These are phyloP conservation scores for Zonitis immaculata DNA, from an alignment of 2,888 invertebrate species.

Conservation along the genomic window DNA sequence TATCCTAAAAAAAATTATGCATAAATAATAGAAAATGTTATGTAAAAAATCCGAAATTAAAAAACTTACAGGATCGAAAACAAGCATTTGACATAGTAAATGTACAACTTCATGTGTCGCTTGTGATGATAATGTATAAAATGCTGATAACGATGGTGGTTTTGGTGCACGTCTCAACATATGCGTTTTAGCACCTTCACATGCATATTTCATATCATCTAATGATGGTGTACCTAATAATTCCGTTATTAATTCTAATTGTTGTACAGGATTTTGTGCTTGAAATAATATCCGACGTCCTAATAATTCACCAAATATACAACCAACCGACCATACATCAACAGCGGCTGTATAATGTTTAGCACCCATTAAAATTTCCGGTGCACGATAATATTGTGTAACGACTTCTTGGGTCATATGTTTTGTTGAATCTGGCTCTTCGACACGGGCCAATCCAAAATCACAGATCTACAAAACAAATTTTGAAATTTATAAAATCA, in stretches of 20 bases:
- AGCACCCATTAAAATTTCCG: constrained; percentile 98
- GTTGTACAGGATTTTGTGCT: constrained; percentile 94
- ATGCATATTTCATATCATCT: constrained; percentile 96
- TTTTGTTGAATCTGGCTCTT: constrained; percentile 88
- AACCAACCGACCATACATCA: constrained; percentile 99
- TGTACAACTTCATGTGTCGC: constrained; percentile 98
- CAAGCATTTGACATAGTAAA: constrained; percentile 93
- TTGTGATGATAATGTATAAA: constrained; percentile 84
- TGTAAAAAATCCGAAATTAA: no score
- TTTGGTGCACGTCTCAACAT: constrained; percentile 85
- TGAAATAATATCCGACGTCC: constrained; percentile 89
- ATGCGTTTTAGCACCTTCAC: constrained; percentile 90
- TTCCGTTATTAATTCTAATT: constrained; percentile 97
- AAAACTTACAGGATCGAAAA: constrained; percentile 88
- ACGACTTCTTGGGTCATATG: constrained; percentile 99
- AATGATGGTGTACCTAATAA: constrained; percentile 91
- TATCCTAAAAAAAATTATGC: constrained; percentile 58
- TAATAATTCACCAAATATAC: constrained; percentile 97
- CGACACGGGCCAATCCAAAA: constrained; percentile 96
- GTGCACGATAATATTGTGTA: constrained; percentile 98
- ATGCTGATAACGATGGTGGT: constrained; percentile 79
- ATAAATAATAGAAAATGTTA: no score
- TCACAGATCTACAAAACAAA: constrained; percentile 99
- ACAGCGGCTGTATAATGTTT: constrained; percentile 95
- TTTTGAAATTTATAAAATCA: no score